A percentile compares a stretch with the other conserved stretches of the same genome.
Conservation (phyloP, 2,797 vertebrate species). For the Xenops minutus region DNA sequence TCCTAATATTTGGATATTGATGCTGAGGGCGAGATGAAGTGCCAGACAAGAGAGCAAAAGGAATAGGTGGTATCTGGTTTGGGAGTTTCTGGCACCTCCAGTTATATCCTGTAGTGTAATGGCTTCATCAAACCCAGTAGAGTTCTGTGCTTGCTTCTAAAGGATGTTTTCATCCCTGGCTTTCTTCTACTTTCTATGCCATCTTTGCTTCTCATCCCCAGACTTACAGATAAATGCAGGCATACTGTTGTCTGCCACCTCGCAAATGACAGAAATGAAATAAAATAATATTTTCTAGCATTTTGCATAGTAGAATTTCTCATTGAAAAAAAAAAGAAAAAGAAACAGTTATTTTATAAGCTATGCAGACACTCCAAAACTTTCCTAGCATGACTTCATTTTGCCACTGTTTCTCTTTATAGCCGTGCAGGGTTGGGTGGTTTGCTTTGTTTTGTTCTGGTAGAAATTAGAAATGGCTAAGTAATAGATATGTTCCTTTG, state of each 20-base stretch:
- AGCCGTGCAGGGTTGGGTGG: neutral
- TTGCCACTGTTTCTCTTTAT: neutral
- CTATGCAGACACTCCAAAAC: neutral
- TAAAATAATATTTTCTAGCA: neutral
- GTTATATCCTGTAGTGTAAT: neutral
- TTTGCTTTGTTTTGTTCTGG: neutral
- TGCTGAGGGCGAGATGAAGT: neutral
- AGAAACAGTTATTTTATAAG: too few species aligned
- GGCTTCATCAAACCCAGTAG: neutral
- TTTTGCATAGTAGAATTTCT: neutral
- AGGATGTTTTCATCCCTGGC: neutral
- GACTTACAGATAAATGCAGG: neutral
- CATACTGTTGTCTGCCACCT: neutral
- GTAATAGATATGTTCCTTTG: neutral
- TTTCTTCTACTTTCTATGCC: neutral
- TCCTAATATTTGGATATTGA: neutral
- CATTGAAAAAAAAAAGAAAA: neutral
- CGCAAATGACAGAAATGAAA: neutral
- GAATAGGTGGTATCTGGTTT: neutral
- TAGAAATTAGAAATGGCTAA: neutral
- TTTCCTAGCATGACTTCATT: neutral
- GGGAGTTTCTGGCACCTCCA: neutral
- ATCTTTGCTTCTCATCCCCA: neutral
- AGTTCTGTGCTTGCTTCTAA: neutral
- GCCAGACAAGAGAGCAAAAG: neutral